phyloP scores from a whole-genome alignment of 2,797 vertebrate genomes.

The Halcyon leucocephala region DNA sequence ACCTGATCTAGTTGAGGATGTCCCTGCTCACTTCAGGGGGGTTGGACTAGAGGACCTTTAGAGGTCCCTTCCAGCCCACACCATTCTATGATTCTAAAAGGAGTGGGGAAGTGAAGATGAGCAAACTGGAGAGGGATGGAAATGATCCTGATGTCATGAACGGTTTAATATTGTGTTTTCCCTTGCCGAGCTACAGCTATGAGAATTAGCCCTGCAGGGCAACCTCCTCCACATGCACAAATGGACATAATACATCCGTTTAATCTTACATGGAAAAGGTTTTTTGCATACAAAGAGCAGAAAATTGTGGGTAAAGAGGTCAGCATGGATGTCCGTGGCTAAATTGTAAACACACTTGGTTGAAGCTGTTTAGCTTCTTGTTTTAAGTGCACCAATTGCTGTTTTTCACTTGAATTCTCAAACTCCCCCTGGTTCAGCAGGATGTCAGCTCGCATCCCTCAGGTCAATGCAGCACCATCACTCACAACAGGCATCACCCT shows the following conservation, averaged over 20 bases:
- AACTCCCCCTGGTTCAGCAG: neutral
- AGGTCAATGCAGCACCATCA: neutral
- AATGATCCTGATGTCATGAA: neutral
- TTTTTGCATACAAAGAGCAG: neutral
- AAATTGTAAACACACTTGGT: neutral
- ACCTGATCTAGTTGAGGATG: too few species aligned
- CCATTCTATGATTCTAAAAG: neutral
- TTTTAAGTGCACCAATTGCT: neutral
- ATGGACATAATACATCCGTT: neutral
- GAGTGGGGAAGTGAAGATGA: neutral
- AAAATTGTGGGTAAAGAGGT: neutral
- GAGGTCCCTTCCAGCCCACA: too few species aligned
- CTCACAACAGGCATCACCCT: neutral
- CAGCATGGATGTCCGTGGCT: neutral
- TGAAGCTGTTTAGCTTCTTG: neutral
- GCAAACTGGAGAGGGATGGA: neutral
- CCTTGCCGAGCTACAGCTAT: neutral
- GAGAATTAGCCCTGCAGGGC: slow-evolving; percentile 19
- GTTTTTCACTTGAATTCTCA: neutral
- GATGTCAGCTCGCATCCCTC: neutral
- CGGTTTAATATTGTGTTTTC: neutral
- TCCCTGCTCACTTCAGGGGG: too few species aligned
- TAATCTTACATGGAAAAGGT: neutral
- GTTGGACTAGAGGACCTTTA: too few species aligned
- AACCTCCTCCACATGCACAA: neutral